Evolutionary conservation across 2,113 vertebrate species (phyloP).

Genomic region (Microcebus griseorufus): DNA sequence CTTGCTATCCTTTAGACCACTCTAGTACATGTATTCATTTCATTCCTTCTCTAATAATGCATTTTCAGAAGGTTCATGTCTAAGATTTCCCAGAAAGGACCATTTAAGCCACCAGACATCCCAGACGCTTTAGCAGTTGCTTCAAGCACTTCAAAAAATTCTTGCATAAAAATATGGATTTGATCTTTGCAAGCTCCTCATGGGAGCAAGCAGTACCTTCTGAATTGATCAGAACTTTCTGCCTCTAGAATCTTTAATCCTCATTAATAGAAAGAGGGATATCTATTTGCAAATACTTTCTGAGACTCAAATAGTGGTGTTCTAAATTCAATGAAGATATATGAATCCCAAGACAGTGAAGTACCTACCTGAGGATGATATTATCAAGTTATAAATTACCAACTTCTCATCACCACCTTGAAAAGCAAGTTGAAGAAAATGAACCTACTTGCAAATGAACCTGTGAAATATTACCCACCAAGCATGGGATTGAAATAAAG

Average conservation of each 20-base stretch:
- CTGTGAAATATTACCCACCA: background rate
- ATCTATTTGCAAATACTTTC: background rate
- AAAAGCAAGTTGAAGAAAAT: background rate
- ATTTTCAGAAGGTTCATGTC: constrained; percentile 52
- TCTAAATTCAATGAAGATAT: background rate
- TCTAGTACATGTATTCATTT: background rate
- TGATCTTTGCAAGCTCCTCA: constrained; percentile 10
- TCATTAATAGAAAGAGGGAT: background rate
- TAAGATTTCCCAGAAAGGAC: constrained; percentile 34
- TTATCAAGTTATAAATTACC: background rate
- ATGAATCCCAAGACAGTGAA: background rate
- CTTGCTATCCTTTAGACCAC: background rate
- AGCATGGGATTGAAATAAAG: background rate
- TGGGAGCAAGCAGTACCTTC: constrained; percentile 26
- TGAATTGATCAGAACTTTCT: constrained; percentile 24
- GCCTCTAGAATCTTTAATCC: constrained; percentile 43
- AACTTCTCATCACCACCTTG: background rate
- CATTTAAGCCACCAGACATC: background rate
- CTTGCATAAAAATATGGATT: constrained; percentile 26
- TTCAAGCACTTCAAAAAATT: constrained; percentile 35
- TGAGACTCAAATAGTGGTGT: background rate
- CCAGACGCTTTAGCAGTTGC: constrained; percentile 65
- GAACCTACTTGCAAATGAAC: background rate
- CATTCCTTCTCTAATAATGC: background rate
- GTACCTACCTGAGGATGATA: background rate